Base-by-base conservation (phyloP, 2,888 invertebrate species). In the Pterostichus niger region DNA sequence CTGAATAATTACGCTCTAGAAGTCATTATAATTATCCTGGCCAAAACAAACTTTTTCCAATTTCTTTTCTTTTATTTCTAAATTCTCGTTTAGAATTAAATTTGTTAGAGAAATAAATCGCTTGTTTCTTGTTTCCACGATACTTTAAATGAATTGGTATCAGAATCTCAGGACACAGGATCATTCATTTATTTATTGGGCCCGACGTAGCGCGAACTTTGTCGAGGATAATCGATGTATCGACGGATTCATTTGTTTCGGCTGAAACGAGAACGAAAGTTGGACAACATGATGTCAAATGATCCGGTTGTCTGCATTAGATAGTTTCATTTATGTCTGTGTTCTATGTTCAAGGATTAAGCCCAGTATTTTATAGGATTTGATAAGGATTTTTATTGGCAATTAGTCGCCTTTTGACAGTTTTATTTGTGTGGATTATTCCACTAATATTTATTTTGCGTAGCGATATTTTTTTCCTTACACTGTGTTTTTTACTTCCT, bases 161-260 rank as follows among this genome's bases (percentile, higher is more conserved):
- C 44, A 49, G n/a, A n/a, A 49, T 49, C 49, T 0, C 49, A 49
- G 49, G 49, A 49, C 49, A 49, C n/a, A 2, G 49, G n/a, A 49
- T 49, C 49, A 49, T 49, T 49, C 49, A 49, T 6, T 49, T 49
- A 49, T 49, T 49, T 49, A 49, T 49, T 49, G 49, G 49, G 0
- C 5, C 13, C 49, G 49, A n/a, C n/a, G 49, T 49, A 9, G 49
- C 49, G 40, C 40, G 40, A 40, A 40, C 40, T 40, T 40, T 40
- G 6, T 9, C 40, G 49, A 59, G 59, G 59, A 59, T 24, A 59
- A 59, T 59, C 59, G 31, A 59, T 59, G 59, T 59, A 59, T 59
- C 59, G 59, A 24, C 24, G 10, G 11, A 59, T 31, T 59, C 31
- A 59, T 59, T 59, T 59, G 59, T 59, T 59, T 59, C 59, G 15